A percentile compares a stretch with the other conserved stretches of the same genome.
These are phyloP conservation scores for Echinometra lucunter DNA, from an alignment of 53 echinoderm and acorn worm species.

Conservation along the genomic window DNA sequence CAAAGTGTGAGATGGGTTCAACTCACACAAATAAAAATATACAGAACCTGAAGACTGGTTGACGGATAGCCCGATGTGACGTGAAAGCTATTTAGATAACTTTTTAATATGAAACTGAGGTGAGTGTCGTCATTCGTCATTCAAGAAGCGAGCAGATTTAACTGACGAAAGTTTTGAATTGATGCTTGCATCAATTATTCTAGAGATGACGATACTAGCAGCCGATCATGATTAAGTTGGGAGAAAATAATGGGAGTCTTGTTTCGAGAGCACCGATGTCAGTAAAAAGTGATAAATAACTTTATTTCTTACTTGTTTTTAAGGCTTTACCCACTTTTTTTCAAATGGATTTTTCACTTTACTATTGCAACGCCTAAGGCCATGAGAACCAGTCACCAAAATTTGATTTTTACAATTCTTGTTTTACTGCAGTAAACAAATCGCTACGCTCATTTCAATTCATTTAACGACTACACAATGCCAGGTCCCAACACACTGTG, in stretches of 20 bases:
- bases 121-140: neutral
- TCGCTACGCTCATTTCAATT: neutral
- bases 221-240: too few species aligned
- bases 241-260: too few species aligned
- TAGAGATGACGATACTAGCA: too few species aligned
- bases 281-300: too few species aligned
- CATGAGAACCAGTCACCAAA: neutral
- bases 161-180: neutral
- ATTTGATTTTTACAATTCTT: neutral
- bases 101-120: neutral
- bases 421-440: neutral
- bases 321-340: too few species aligned
- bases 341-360: too few species aligned
- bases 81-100: slow-evolving; percentile 2
- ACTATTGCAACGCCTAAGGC: neutral
- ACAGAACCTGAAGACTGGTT: neutral
- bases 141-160: neutral
- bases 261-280: too few species aligned
- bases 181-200: neutral
- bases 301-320: too few species aligned
- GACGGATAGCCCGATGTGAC: slow-evolving; percentile 7
- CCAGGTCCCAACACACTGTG: neutral
- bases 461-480: neutral
- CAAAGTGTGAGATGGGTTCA: neutral
- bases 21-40: slow-evolving; percentile 21